Conservation (phyloP, 2,888 invertebrate species). For the Ectemnius cavifrons region DNA sequence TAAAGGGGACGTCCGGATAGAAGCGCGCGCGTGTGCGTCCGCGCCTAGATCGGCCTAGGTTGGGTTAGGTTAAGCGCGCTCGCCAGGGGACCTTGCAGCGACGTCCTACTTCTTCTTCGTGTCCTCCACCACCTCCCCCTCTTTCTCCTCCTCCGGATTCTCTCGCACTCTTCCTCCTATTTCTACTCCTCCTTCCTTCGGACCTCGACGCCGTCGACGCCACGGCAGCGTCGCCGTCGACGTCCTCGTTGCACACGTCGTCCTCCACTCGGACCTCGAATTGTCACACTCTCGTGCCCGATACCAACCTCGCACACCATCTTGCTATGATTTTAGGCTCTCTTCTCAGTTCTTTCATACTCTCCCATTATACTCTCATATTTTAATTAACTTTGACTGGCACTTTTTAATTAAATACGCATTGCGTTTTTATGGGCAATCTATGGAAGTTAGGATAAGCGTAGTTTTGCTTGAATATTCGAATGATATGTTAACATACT, state of each 20-base stretch:
- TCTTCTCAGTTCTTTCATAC: too few relatives aligned
- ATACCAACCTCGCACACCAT: too few relatives aligned
- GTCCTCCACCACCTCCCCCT: conserved; percentile 48
- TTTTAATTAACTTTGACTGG: too few relatives aligned
- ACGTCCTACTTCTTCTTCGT: conserved; percentile 63
- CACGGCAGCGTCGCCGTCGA: conserved; percentile 23
- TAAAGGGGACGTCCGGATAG: conserved; percentile 30
- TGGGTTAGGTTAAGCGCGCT: conserved; percentile 57
- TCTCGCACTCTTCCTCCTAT: background rate
- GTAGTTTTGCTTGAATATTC: too few relatives aligned
- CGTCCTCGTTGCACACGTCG: conserved; percentile 25
- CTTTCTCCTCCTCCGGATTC: conserved; percentile 33
- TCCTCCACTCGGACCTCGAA: background rate
- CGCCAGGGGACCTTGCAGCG: conserved; percentile 59
- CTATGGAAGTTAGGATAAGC: too few relatives aligned
- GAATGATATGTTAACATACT: too few relatives aligned
- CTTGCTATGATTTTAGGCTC: too few relatives aligned
- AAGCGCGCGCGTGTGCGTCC: conserved; percentile 52
- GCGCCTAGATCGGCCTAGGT: conserved; percentile 59
- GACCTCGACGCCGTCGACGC: conserved; percentile 14
- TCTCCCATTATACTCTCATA: too few relatives aligned
- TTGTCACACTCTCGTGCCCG: background rate
- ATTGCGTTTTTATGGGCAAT: too few relatives aligned
- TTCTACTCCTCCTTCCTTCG: conserved; percentile 18
- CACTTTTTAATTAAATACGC: too few relatives aligned